Evolutionary conservation across 1,140 invertebrate species (phyloP).

Genomic region (Papilio xuthus): DNA sequence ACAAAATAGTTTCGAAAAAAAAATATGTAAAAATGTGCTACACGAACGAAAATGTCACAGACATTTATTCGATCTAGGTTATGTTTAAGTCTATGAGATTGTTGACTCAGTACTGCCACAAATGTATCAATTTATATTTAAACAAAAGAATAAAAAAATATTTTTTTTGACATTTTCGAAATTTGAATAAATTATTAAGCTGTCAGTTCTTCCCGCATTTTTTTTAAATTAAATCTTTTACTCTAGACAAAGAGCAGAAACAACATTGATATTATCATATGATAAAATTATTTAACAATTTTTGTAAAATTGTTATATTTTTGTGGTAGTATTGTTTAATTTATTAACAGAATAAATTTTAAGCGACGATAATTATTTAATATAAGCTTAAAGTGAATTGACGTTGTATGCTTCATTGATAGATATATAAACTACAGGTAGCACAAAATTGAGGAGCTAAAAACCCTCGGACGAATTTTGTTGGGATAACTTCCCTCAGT

Average conservation of each 20-base stretch:
- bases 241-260: neutral
- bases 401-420: constrained; percentile 27
- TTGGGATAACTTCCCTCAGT: too few relatives aligned
- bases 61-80: constrained; percentile 36
- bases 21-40: constrained; percentile 40
- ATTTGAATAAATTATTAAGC: neutral
- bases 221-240: neutral
- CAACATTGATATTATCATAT: neutral
- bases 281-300: neutral
- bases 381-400: constrained; percentile 15
- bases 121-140: constrained; percentile 5
- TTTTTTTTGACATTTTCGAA: neutral
- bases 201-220: neutral
- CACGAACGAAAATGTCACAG: constrained; percentile 49
- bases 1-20: constrained; percentile 45
- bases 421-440: too few relatives aligned
- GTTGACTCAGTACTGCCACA: constrained; percentile 35
- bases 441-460: too few relatives aligned
- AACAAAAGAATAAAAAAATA: neutral
- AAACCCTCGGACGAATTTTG: too few relatives aligned
- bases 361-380: constrained; percentile 23
- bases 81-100: constrained; percentile 27
- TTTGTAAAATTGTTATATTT: constrained; percentile 5
- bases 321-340: constrained; percentile 33
- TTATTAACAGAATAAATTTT: constrained; percentile 25